A percentile compares a stretch with the other conserved stretches of the same genome.
These are phyloP conservation scores for Aix galericulata DNA, from an alignment of 2,113 vertebrate genomes.

Conservation along the genomic window DNA sequence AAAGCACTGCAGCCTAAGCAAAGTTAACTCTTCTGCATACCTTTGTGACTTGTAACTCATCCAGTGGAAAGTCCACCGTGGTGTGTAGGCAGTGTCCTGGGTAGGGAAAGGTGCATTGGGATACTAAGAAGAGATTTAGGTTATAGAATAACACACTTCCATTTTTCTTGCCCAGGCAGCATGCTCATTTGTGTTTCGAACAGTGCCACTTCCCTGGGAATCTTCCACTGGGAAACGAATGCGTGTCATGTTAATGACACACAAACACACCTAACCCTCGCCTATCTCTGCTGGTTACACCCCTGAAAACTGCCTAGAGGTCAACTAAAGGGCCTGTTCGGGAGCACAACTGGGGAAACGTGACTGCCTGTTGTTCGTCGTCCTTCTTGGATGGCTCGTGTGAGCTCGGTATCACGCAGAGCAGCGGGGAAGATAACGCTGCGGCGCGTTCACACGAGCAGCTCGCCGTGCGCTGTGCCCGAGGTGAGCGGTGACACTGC, in stretches of 20 bases:
- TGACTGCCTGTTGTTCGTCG: background rate
- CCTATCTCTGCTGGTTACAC: accelerated
- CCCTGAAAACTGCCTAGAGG: background rate
- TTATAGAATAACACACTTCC: background rate
- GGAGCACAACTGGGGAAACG: background rate
- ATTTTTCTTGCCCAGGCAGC: background rate
- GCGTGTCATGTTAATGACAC: background rate
- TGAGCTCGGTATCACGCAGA: background rate
- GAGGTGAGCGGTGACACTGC: accelerated
- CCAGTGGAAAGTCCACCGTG: accelerated
- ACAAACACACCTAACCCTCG: background rate
- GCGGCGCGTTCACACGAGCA: background rate
- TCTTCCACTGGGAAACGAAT: background rate
- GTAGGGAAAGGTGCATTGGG: background rate
- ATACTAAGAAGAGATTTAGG: background rate
- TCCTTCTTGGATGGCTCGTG: background rate
- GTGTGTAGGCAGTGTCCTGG: background rate
- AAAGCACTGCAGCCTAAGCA: background rate
- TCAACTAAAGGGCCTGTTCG: background rate
- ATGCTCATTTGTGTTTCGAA: background rate
- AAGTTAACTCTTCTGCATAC: conserved; percentile 1
- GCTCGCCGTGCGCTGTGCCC: background rate
- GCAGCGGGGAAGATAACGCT: background rate
- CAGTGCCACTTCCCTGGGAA: background rate
- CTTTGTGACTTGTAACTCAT: background rate